A percentile compares a stretch with the other conserved stretches of the same genome.
These are phyloP conservation scores for Tragelaphus oryx DNA, from an alignment of 2,797 vertebrate species.

Conservation along the genomic window DNA sequence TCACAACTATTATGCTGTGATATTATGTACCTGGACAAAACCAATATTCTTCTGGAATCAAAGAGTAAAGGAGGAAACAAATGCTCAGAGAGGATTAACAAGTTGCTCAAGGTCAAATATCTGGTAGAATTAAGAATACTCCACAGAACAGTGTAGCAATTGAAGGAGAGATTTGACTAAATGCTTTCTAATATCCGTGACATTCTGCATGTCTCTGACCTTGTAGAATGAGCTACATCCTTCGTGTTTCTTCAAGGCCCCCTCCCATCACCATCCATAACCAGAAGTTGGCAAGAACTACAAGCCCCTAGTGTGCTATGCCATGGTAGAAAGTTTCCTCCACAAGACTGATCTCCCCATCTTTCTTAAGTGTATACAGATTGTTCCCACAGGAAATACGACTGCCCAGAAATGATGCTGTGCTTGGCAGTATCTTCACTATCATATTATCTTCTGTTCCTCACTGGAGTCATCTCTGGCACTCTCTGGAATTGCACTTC, in stretches of 20 bases:
- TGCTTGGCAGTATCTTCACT: slow-evolving; percentile 31
- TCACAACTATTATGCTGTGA: neutral
- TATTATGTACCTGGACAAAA: neutral
- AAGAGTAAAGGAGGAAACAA: slow-evolving; percentile 1
- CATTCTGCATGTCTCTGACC: neutral
- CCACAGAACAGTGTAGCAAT: neutral
- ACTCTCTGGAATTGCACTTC: slow-evolving; percentile 20
- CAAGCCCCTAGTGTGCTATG: neutral
- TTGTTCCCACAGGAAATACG: slow-evolving; percentile 24
- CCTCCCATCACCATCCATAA: neutral
- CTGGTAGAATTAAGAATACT: neutral
- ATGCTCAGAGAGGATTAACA: neutral
- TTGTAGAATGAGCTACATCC: neutral
- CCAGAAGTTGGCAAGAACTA: neutral
- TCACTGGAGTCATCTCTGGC: slow-evolving; percentile 18
- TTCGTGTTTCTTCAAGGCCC: neutral
- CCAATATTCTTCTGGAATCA: neutral
- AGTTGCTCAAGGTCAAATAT: neutral
- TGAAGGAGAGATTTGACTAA: neutral
- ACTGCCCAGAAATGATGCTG: slow-evolving; percentile 50
- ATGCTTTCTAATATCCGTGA: neutral
- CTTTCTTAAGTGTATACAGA: neutral
- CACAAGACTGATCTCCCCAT: slow-evolving; percentile 8
- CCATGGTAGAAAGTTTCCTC: neutral
- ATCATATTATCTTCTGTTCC: neutral